Conservation (phyloP, 2,797 vertebrate genomes). For the Lacerta bilineata region DNA sequence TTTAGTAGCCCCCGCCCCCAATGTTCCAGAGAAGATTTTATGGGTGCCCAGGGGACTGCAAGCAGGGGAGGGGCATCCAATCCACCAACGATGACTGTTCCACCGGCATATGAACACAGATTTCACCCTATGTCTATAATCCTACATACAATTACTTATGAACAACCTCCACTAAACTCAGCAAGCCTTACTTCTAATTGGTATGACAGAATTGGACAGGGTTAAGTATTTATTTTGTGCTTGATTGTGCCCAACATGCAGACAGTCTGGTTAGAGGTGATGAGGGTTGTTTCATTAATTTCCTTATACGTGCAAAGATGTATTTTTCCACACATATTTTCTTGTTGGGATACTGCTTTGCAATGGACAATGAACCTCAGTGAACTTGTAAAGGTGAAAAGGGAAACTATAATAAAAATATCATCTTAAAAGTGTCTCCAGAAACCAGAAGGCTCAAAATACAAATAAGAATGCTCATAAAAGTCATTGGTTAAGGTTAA, state of each 20-base stretch:
- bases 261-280: background rate
- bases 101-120: background rate
- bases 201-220: background rate
- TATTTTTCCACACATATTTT: background rate
- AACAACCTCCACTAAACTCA: background rate
- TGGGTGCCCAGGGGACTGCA: too few relatives aligned
- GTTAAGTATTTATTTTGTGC: background rate
- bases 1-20: background rate
- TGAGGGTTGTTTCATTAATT: background rate
- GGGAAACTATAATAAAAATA: background rate
- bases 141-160: background rate
- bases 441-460: background rate
- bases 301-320: fast-evolving
- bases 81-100: too few relatives aligned
- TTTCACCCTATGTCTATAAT: background rate
- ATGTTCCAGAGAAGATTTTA: background rate
- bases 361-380: slow-evolving; percentile 3
- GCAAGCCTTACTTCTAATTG: background rate
- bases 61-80: too few relatives aligned
- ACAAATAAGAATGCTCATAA: slow-evolving; percentile 16
- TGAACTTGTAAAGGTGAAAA: background rate
- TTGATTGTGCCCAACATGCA: background rate
- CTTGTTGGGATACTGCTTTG: background rate
- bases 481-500: slow-evolving; percentile 22
- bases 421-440: background rate